Conservation (phyloP, 1,140 invertebrate species). For the Sinella curviseta region DNA sequence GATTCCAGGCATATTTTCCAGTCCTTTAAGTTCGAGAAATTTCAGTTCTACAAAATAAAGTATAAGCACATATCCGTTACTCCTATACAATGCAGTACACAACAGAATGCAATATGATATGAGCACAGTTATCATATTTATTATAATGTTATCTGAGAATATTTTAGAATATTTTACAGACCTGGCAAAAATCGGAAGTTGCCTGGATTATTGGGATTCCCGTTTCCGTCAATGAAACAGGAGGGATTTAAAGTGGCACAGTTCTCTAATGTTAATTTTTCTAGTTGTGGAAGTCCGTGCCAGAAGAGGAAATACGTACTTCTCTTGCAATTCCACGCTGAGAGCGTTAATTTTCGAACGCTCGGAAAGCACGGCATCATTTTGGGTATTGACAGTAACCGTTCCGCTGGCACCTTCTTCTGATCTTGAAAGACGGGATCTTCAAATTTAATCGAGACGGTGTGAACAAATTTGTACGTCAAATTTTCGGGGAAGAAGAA, state of each 20-base stretch:
- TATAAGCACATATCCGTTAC: neutral
- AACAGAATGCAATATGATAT: neutral
- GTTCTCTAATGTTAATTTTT: neutral
- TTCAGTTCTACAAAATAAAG: neutral
- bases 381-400: neutral
- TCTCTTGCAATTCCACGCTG: neutral
- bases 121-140: neutral
- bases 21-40: neutral
- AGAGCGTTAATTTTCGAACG: neutral
- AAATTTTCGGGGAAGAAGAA: neutral
- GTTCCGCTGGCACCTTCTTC: neutral
- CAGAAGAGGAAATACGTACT: neutral
- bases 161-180: no score
- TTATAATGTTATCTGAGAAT: neutral
- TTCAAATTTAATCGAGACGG: neutral
- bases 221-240: neutral
- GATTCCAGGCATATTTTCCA: neutral
- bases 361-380: neutral
- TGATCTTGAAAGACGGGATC: neutral
- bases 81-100: no score
- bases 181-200: neutral
- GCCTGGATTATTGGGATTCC: neutral
- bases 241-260: neutral
- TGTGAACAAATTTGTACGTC: neutral
- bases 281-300: neutral